phyloP scores from a whole-genome alignment of 30 jellyfish, hydroid and myxozoan genomes.

The Hydractinia symbiolongicarpus region DNA sequence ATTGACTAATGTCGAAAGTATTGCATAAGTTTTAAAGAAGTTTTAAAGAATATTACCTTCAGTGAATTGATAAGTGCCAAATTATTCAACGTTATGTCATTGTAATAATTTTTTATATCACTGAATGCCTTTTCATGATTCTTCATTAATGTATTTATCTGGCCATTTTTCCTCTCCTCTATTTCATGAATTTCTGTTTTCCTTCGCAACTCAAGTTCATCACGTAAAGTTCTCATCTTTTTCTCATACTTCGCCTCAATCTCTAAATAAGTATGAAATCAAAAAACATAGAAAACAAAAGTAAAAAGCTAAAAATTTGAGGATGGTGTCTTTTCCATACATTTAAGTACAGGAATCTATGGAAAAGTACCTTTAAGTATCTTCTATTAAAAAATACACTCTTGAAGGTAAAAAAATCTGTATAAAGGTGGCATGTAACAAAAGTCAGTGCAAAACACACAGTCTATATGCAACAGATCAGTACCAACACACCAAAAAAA shows the following conservation, averaged over 20 bases:
- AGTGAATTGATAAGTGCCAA: conserved; percentile 93
- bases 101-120: conserved; percentile 90
- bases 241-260: conserved; percentile 84
- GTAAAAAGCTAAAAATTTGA: not conserved
- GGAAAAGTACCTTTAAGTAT: no score
- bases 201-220: conserved; percentile 86
- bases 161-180: conserved; percentile 94
- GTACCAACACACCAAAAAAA: not conserved
- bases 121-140: conserved; percentile 97
- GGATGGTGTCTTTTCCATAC: not conserved
- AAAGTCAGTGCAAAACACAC: no score
- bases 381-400: not conserved
- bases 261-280: conserved; percentile 35
- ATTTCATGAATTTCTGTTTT: conserved; percentile 97
- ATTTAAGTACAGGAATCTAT: no score
- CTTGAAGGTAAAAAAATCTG: not conserved
- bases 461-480: no score
- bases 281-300: not conserved
- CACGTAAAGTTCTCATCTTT: conserved; percentile 88
- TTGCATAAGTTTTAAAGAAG: not conserved
- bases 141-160: conserved; percentile 90
- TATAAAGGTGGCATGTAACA: not conserved
- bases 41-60: conserved; percentile 44
- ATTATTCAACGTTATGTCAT: conserved; percentile 90
- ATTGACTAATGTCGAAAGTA: no score